Evolutionary conservation across 2,797 vertebrate species (phyloP), one percentile per base, ranked within the genome.

Genomic region (Mus spretus): DNA sequence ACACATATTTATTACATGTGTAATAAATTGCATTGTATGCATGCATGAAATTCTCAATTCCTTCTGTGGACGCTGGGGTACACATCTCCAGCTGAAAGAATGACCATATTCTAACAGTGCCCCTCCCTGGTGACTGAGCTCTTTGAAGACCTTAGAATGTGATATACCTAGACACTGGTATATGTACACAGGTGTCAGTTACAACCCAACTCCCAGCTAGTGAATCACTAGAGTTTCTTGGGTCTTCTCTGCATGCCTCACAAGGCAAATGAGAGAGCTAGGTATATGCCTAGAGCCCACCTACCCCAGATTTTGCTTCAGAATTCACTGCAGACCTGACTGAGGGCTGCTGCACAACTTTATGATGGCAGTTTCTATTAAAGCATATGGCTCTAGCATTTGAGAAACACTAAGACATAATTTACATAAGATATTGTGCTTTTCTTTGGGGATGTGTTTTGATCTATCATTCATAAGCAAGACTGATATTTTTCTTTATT

Each of bases 161-260:
- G 67, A 9, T 3, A 31, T 55, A 37, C 10, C 24, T 44, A 15
- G 40, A 63, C 37, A 63, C 26, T 12, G 81, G 31, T 10, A 34
- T 4, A 15, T 5, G 57, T 55, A n/a, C 84, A 50, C 65, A 47
- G 1, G 10, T 55, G 44, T 13, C 15, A 7, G 12, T 59, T 61
- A 40, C 53, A 34, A 7, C 57, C 24, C 19, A 22, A 13, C 8
- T 75, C 26, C 14, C 1, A 28, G 70, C 7, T 9, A 79, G 20
- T 1, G 14, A 6, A 12, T 22, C 59, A 20, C 17, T 17, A n/a
- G 12, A 53, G 8, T 2, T 14, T 3, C 3, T 24, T 12, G 31
- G 14, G 0, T 63, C n/a, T 31, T 40, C 67, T 77, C 44, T 72
- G 1, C 4, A 1, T 12, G 3, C 37, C 65, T 89, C 65, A 3